phyloP scores from a whole-genome alignment of 1,140 invertebrate species.

The Leptinotarsa texana region DNA sequence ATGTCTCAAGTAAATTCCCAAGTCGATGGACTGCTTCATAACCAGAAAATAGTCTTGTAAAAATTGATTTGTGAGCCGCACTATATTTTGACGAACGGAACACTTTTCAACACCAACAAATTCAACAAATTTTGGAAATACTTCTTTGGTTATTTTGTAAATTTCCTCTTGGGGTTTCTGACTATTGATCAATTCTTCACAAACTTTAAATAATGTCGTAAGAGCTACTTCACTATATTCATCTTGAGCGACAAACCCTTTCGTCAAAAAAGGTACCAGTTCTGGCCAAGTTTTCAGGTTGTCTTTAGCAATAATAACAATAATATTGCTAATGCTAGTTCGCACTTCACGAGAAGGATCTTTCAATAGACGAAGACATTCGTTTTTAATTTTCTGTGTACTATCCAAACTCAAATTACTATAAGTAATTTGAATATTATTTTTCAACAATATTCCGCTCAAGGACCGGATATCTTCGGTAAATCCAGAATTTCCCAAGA shows the following conservation, averaged over 20 bases:
- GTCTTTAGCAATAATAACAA: slow-evolving; percentile 48
- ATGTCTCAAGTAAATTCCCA: slow-evolving; percentile 45
- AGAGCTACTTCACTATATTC: slow-evolving; percentile 49
- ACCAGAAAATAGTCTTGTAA: slow-evolving; percentile 49
- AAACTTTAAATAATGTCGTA: slow-evolving; percentile 51
- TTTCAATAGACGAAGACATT: slow-evolving; percentile 48
- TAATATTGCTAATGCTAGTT: slow-evolving; percentile 49
- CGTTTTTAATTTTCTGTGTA: slow-evolving; percentile 43
- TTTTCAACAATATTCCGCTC: slow-evolving; percentile 52
- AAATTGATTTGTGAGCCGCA: slow-evolving; percentile 49
- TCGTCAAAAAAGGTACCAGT: slow-evolving; percentile 46
- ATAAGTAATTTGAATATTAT: slow-evolving; percentile 47
- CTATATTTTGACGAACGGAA: slow-evolving; percentile 40
- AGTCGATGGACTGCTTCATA: slow-evolving; percentile 47
- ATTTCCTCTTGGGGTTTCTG: slow-evolving; percentile 47
- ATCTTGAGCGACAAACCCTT: slow-evolving; percentile 44
- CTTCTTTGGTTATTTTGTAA: slow-evolving; percentile 43
- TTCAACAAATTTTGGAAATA: slow-evolving; percentile 47
- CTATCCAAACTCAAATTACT: slow-evolving; percentile 40
- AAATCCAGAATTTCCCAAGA: slow-evolving; percentile 46
- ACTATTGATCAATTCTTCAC: slow-evolving; percentile 48
- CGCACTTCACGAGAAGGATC: slow-evolving; percentile 51
- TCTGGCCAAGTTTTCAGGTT: slow-evolving; percentile 48
- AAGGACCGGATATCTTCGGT: slow-evolving; percentile 49
- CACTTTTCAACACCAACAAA: slow-evolving; percentile 43